Conservation (phyloP, 2,888 invertebrate genomes). For the Anodontia alba region DNA sequence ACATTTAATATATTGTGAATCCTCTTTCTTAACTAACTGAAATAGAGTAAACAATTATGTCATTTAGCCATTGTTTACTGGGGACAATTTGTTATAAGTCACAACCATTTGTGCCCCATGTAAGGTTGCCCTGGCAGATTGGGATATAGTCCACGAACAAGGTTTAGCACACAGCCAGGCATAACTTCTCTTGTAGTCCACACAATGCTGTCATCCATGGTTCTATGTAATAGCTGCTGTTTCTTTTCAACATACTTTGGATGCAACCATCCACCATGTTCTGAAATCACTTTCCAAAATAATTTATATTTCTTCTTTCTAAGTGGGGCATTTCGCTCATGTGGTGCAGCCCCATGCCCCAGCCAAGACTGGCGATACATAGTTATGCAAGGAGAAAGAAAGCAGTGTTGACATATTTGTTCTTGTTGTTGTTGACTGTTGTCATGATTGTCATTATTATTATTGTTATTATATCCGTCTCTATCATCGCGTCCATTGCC, state of each 20-base stretch:
- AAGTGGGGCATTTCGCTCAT: background rate
- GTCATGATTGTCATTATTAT: background rate
- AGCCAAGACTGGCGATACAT: background rate
- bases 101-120: slow-evolving; percentile 9
- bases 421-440: background rate
- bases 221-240: background rate
- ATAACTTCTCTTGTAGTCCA: background rate
- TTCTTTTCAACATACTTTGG: background rate
- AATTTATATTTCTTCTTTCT: background rate
- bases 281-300: background rate
- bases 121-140: background rate
- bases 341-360: background rate
- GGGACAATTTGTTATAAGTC: background rate
- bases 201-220: background rate
- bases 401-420: background rate
- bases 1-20: background rate
- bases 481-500: background rate
- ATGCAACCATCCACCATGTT: background rate
- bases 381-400: background rate
- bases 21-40: background rate
- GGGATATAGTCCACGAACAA: background rate
- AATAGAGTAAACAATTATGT: background rate
- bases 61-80: background rate
- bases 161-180: background rate
- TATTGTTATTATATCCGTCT: background rate